Base-by-base conservation (phyloP, 2,888 invertebrate species). In the Machimus rusticus region DNA sequence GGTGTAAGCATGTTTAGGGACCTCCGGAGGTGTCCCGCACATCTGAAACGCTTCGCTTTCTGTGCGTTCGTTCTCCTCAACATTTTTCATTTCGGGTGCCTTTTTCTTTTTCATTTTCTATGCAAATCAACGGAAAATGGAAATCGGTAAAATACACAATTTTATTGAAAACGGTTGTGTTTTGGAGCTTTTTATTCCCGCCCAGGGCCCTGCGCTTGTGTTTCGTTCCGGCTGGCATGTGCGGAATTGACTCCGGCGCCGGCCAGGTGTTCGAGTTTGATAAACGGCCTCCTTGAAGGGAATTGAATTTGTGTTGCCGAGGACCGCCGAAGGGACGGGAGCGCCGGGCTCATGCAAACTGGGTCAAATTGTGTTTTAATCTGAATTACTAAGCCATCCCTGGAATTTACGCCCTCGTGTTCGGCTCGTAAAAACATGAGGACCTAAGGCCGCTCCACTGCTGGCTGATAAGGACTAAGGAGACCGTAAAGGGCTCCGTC, bases 101-200 rank as follows among this genome's bases (percentile, higher is more conserved):
- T 82, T 57, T 57, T 82, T 82, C 57, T 66, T 57, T 82, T 37
- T 82, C 57, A 82, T 82, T 82, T 37, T 82, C 37, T 82, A 82
- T 82, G 82, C 82, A 82, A 82, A 82, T 82, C 66, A 57, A 37
- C 66, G 66, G 43, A 37, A 82, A 82, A 82, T 82, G 82, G 82
- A 82, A 82, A 82, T 57, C 66, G 82, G 66, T 82, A 82, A 82
- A 82, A 82, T 76, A 57, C 82, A 82, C 34, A 57, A 82, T 82
- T 82, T 82, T 82, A 82, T 82, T 66, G 82, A 57, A 82, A 82
- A 82, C 14, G 82, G 82, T 82, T 66, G 57, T 82, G 57, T 16
- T 57, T 31, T 9, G 19, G 12, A 57, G 57, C 23, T 66, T 57
- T 82, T 51, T 57, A 82, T 82, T 57, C 12, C 37, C 19, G 6